phyloP scores from a whole-genome alignment of 2,888 invertebrate species.

The Xanthia icteritia region DNA sequence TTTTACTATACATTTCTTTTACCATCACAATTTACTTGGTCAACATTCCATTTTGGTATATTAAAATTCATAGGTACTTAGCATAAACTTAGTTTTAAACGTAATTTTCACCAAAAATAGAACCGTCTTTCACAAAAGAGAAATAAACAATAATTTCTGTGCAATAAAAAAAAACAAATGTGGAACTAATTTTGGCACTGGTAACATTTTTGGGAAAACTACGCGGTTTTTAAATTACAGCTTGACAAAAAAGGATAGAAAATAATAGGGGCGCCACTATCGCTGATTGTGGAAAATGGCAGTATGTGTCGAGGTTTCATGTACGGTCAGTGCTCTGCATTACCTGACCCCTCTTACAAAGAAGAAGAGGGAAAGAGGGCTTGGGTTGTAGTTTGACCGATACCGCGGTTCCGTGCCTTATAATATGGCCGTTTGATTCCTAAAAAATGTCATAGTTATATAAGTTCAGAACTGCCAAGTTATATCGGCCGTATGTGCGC shows the following conservation, averaged over 20 bases:
- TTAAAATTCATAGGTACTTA: slow-evolving; percentile 48
- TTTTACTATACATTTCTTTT: slow-evolving; percentile 7
- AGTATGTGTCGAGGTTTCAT: too few relatives aligned
- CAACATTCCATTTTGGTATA: slow-evolving; percentile 63
- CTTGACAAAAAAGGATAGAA: slow-evolving; percentile 24
- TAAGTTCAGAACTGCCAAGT: too few relatives aligned
- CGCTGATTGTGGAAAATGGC: not conserved
- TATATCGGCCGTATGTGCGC: too few relatives aligned
- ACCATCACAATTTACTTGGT: slow-evolving; percentile 18
- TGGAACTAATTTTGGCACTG: slow-evolving; percentile 32
- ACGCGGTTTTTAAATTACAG: slow-evolving; percentile 13
- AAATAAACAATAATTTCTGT: not conserved
- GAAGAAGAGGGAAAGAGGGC: too few relatives aligned
- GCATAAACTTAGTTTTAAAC: slow-evolving; percentile 4
- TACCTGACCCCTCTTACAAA: too few relatives aligned
- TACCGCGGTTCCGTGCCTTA: too few relatives aligned
- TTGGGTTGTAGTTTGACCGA: too few relatives aligned
- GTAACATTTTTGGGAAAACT: slow-evolving; percentile 55
- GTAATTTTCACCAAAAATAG: slow-evolving; percentile 53
- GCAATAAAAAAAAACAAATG: not conserved
- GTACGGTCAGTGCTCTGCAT: too few relatives aligned
- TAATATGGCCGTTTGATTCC: too few relatives aligned
- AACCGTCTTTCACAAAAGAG: not conserved
- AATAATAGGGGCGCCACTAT: not conserved
- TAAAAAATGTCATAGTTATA: too few relatives aligned